Conservation (phyloP, 1,140 invertebrate species). For the Drosophila busckii region DNA sequence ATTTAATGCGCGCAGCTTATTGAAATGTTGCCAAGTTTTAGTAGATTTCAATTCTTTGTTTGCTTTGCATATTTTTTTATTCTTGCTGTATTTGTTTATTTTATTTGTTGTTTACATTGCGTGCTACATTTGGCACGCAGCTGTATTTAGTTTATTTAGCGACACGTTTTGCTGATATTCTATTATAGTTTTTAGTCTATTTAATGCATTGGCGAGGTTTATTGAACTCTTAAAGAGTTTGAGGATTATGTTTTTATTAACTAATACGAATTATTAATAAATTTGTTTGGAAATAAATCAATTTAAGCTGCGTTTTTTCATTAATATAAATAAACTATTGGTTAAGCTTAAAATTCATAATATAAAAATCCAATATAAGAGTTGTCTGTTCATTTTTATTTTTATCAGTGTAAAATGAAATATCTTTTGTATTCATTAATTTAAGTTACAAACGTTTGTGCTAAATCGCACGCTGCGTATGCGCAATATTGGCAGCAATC, state of each 20-base stretch:
- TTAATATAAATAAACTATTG: no score
- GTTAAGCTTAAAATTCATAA: no score
- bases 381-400: no score
- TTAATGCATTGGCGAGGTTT: conserved; percentile 35
- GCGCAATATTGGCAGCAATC: conserved; percentile 30
- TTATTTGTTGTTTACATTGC: conserved; percentile 51
- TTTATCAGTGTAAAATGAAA: no score
- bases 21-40: conserved; percentile 41
- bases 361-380: no score
- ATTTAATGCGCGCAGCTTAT: conserved; percentile 9
- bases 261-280: no score
- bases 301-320: conserved; percentile 3
- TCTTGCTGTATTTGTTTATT: conserved; percentile 12
- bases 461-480: conserved; percentile 64
- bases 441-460: conserved; percentile 20
- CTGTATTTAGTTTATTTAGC: conserved; percentile 53
- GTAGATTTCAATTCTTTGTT: conserved; percentile 17
- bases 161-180: conserved; percentile 58
- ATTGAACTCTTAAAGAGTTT: conserved; percentile 45
- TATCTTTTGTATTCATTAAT: no score
- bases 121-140: conserved; percentile 51
- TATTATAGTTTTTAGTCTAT: conserved; percentile 54
- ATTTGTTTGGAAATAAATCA: conserved; percentile 31
- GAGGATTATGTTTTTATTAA: no score
- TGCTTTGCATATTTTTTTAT: conserved; percentile 3